Evolutionary conservation across 2,113 vertebrate species (phyloP).

Genomic region (Ariopsis seemanni): DNA sequence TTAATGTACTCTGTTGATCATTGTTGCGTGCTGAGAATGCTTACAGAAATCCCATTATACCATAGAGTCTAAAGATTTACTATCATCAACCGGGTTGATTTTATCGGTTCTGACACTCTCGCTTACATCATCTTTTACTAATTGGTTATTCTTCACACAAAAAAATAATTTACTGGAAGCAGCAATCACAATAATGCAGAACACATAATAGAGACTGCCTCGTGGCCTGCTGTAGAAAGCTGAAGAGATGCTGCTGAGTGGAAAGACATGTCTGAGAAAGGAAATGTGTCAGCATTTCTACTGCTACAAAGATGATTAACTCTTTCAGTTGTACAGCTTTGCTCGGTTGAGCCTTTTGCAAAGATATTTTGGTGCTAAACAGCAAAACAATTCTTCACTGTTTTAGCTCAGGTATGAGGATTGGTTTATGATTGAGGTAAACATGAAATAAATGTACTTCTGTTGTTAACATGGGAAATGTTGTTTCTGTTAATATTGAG

Average conservation of each 20-base stretch:
- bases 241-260: neutral
- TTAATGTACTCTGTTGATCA: neutral
- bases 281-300: conserved; percentile 1
- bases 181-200: neutral
- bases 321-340: neutral
- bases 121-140: neutral
- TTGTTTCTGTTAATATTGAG: neutral
- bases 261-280: neutral
- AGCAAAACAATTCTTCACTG: neutral
- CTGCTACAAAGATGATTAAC: neutral
- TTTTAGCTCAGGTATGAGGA: conserved; percentile 7
- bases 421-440: neutral
- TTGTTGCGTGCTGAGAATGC: neutral
- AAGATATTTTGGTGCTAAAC: neutral
- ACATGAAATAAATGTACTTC: neutral
- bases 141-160: neutral
- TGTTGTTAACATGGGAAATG: neutral
- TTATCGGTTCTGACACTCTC: neutral
- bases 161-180: neutral
- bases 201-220: no score
- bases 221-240: neutral
- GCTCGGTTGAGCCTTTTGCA: neutral
- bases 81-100: neutral
- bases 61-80: neutral
- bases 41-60: neutral